These are phyloP conservation scores for Drosophila ercepeae DNA, from an alignment of 1,140 invertebrate genomes.

Conservation along the genomic window DNA sequence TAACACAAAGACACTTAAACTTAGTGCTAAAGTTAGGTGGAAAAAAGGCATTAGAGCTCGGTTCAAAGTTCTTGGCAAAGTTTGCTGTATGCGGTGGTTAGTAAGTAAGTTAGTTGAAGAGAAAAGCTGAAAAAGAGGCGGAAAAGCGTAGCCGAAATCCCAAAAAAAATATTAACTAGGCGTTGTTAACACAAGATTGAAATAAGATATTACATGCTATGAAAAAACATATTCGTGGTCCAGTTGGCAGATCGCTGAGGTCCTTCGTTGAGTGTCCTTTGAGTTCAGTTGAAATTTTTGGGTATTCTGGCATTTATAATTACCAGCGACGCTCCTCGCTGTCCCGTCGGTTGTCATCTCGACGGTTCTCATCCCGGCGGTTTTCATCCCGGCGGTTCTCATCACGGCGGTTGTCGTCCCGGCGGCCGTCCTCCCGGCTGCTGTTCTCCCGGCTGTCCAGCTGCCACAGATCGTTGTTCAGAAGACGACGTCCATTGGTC, in stretches of 20 bases:
- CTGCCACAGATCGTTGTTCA: conserved; percentile 62
- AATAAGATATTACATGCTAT: conserved; percentile 24
- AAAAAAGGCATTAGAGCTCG: conserved; percentile 33
- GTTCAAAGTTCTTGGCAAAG: conserved; percentile 46
- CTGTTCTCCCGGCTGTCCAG: conserved; percentile 53
- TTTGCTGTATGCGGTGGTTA: conserved; percentile 41
- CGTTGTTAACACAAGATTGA: conserved; percentile 50
- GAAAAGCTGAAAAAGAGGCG: conserved; percentile 3
- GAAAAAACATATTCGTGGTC: conserved; percentile 59
- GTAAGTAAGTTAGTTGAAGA: not conserved
- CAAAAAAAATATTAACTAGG: conserved; percentile 18
- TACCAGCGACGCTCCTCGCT: conserved; percentile 59
- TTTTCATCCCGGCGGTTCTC: conserved; percentile 40
- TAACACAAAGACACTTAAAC: conserved; percentile 64
- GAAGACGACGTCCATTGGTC: conserved; percentile 57
- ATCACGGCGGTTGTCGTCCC: not conserved
- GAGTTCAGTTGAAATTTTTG: conserved; percentile 57
- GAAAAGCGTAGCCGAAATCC: conserved; percentile 51
- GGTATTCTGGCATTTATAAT: not conserved
- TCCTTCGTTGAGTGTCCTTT: conserved; percentile 52
- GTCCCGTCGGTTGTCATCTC: conserved; percentile 3
- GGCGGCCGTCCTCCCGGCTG: conserved; percentile 16
- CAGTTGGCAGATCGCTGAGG: conserved; percentile 47
- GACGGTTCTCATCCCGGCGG: conserved; percentile 15
- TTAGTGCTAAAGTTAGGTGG: conserved; percentile 51